A percentile compares a stretch with the other conserved stretches of the same genome.
These are phyloP conservation scores for Crotalus viridis DNA, from an alignment of 2,113 vertebrate genomes.

Conservation along the genomic window DNA sequence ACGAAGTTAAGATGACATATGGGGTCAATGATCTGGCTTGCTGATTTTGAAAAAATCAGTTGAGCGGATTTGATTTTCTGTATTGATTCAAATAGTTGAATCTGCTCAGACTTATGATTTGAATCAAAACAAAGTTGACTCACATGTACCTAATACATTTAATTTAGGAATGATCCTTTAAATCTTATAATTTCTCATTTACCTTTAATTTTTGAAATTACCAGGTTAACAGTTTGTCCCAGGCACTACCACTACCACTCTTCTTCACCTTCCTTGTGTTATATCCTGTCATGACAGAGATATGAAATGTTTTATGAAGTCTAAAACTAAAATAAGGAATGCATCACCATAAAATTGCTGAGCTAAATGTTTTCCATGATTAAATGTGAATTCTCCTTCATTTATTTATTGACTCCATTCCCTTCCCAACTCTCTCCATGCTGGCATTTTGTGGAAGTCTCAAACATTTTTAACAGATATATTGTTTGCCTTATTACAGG, in stretches of 20 bases:
- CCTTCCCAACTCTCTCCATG: not conserved
- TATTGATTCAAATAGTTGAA: not conserved
- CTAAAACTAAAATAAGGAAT: not conserved
- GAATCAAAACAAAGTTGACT: no score
- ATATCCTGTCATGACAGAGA: not conserved
- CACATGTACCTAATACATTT: no score
- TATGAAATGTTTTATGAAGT: not conserved
- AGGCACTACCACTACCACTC: not conserved
- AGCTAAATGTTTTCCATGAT: not conserved
- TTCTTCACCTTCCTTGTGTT: not conserved
- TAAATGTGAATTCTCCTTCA: not conserved
- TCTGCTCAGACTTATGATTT: no score
- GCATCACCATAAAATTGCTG: not conserved
- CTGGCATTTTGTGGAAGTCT: not conserved
- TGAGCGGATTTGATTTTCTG: not conserved
- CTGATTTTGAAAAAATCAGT: not conserved
- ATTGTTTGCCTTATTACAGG: not conserved
- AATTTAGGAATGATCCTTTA: no score
- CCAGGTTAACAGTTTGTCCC: no score
- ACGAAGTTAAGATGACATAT: not conserved
- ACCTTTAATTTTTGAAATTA: no score
- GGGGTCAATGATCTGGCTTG: not conserved
- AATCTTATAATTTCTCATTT: no score
- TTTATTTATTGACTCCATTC: not conserved
- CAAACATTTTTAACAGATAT: not conserved